Percentiles rank a stretch among this genome's conserved stretches.
phyloP scores from a whole-genome alignment of 2,113 vertebrate genomes.

The Gobius niger region DNA sequence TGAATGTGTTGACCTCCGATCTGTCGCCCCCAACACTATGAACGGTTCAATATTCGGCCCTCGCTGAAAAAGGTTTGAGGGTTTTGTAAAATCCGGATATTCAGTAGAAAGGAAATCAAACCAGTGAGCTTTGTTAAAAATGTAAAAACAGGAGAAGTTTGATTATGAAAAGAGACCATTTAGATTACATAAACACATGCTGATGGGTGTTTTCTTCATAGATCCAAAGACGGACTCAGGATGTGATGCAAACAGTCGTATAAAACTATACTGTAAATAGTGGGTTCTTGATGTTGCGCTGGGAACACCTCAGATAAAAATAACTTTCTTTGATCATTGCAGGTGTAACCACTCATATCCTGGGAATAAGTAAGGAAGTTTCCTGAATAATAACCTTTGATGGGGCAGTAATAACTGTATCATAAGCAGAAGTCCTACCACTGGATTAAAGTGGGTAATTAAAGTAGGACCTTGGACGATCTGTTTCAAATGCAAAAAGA shows the following conservation, averaged over 20 bases:
- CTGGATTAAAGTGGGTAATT: constrained; percentile 52
- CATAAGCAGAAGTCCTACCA: constrained; percentile 42
- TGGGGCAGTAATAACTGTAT: constrained; percentile 5
- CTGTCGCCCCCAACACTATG: too few species aligned
- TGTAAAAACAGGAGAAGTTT: too few species aligned
- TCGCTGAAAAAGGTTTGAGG: background rate
- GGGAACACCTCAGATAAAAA: background rate
- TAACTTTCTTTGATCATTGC: constrained; percentile 3
- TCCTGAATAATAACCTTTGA: background rate
- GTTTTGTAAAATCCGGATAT: background rate
- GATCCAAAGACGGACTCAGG: background rate
- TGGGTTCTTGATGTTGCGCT: background rate
- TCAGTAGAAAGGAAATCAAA: background rate
- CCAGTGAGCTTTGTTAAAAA: too few species aligned
- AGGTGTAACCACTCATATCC: background rate
- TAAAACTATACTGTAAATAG: background rate
- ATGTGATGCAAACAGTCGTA: background rate
- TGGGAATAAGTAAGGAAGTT: background rate
- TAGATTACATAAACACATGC: too few species aligned
- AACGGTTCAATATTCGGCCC: too few species aligned
- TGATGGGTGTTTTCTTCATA: too few species aligned
- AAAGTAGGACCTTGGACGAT: constrained; percentile 37
- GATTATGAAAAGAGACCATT: too few species aligned
- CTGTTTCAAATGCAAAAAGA: constrained; percentile 41
- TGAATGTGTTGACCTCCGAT: too few species aligned